Percentiles rank a stretch among this genome's conserved stretches.
Evolutionary conservation across 1,140 invertebrate species (phyloP).

Genomic region (Ectropis grisescens): DNA sequence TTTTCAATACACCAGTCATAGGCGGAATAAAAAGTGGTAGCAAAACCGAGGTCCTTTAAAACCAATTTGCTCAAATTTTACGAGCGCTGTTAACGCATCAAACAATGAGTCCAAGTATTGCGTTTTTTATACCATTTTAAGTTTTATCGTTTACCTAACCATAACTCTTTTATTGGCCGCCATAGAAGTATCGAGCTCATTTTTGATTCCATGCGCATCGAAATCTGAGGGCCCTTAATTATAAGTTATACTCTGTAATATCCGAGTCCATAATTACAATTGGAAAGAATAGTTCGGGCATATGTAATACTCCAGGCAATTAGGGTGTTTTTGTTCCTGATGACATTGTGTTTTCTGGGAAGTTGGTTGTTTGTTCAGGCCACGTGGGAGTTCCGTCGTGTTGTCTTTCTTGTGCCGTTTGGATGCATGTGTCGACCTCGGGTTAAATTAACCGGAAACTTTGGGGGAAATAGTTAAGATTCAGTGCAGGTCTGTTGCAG

Average conservation of each 20-base stretch:
- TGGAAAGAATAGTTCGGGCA: not conserved
- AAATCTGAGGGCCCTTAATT: slow-evolving; percentile 15
- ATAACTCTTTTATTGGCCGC: slow-evolving; percentile 33
- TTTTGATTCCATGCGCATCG: slow-evolving; percentile 2
- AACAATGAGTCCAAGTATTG: slow-evolving; percentile 45
- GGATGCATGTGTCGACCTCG: slow-evolving; percentile 28
- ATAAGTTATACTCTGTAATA: slow-evolving; percentile 1
- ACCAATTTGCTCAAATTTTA: slow-evolving; percentile 46
- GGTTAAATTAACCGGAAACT: slow-evolving; percentile 55
- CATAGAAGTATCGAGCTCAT: slow-evolving; percentile 19
- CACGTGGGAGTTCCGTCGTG: slow-evolving; percentile 31
- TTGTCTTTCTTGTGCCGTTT: slow-evolving; percentile 20
- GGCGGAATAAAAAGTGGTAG: slow-evolving; percentile 22
- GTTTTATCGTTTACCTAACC: slow-evolving; percentile 38
- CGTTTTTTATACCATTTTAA: slow-evolving; percentile 33
- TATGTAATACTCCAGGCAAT: slow-evolving; percentile 16
- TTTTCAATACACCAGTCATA: too few relatives aligned
- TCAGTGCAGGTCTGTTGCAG: slow-evolving; percentile 29
- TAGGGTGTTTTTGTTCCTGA: slow-evolving; percentile 32
- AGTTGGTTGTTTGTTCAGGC: slow-evolving; percentile 24
- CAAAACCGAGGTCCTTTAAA: slow-evolving; percentile 30
- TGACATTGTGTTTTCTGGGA: slow-evolving; percentile 39
- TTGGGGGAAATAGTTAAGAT: slow-evolving; percentile 46
- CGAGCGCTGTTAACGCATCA: slow-evolving; percentile 31
- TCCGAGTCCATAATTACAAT: slow-evolving; percentile 6